Evolutionary conservation across 2,797 vertebrate species (phyloP).

Genomic region (Ctenopoma kingsleyae): DNA sequence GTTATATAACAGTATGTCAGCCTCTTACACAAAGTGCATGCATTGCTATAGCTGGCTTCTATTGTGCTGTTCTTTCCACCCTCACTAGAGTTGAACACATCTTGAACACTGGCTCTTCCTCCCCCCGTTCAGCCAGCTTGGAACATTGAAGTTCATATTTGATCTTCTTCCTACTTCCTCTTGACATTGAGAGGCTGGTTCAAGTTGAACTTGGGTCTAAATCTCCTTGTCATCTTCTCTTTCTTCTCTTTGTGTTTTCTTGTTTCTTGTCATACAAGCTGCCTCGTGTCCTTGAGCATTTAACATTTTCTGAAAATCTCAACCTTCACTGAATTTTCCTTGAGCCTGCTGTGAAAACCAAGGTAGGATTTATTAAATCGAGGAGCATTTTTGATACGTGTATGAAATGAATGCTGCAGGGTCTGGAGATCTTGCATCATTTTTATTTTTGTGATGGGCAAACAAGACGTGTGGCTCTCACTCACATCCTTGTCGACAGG

Average conservation of each 20-base stretch:
- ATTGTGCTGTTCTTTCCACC: conserved; percentile 8
- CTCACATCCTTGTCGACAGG: not conserved
- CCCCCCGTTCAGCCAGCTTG: conserved; percentile 19
- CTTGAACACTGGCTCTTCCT: not conserved
- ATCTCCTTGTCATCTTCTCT: conserved; percentile 14
- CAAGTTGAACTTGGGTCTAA: conserved; percentile 16
- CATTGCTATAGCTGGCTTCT: conserved; percentile 24
- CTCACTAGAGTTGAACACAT: conserved; percentile 9
- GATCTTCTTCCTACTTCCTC: conserved; percentile 13
- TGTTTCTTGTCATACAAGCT: not conserved
- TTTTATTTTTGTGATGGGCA: not conserved
- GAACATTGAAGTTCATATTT: conserved; percentile 18
- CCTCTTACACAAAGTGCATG: conserved; percentile 49
- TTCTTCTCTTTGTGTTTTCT: not conserved
- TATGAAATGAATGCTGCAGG: not conserved
- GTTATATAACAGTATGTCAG: conserved; percentile 35
- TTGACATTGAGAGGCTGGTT: conserved; percentile 38
- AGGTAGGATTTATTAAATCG: conserved; percentile 66
- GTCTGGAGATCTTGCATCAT: not conserved
- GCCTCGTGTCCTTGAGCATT: conserved; percentile 21
- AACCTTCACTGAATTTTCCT: conserved; percentile 28
- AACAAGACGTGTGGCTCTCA: not conserved
- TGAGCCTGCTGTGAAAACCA: conserved; percentile 49
- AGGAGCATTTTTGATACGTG: not conserved
- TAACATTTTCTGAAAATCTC: conserved; percentile 18